Percentiles rank a stretch among this genome's conserved stretches.
These are phyloP conservation scores for Alloplasta piceator DNA, from an alignment of 2,888 invertebrate species.

Conservation along the genomic window DNA sequence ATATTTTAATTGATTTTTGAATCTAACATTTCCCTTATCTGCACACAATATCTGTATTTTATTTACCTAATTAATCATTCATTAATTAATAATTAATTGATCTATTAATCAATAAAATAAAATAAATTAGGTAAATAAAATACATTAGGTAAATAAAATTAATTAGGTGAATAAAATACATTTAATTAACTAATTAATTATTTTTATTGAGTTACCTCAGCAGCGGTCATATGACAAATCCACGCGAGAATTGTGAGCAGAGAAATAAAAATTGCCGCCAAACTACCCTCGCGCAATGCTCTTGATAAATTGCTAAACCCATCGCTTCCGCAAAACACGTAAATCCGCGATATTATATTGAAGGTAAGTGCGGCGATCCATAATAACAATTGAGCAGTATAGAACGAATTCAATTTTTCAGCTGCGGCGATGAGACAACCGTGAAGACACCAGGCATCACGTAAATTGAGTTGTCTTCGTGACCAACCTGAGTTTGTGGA, in stretches of 20 bases:
- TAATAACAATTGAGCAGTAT: conserved; percentile 45
- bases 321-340: conserved; percentile 39
- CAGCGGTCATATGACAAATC: conserved; percentile 53
- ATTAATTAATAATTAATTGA: too few relatives aligned
- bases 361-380: conserved; percentile 53
- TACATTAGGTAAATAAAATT: too few relatives aligned
- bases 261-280: conserved; percentile 22
- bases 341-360: conserved; percentile 54
- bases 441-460: conserved; percentile 53
- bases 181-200: too few relatives aligned
- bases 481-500: conserved; percentile 35
- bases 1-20: too few relatives aligned
- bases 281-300: conserved; percentile 43
- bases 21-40: too few relatives aligned
- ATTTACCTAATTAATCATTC: too few relatives aligned
- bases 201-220: conserved; percentile 52
- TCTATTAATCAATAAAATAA: too few relatives aligned
- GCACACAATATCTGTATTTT: too few relatives aligned
- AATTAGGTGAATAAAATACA: too few relatives aligned
- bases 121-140: too few relatives aligned
- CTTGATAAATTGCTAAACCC: conserved; percentile 11
- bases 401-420: conserved; percentile 47
- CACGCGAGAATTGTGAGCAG: conserved; percentile 36
- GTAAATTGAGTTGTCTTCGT: conserved; percentile 43
- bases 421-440: conserved; percentile 50